Base-by-base conservation (phyloP, 2,797 vertebrate species). In the Fundulus diaphanus region DNA sequence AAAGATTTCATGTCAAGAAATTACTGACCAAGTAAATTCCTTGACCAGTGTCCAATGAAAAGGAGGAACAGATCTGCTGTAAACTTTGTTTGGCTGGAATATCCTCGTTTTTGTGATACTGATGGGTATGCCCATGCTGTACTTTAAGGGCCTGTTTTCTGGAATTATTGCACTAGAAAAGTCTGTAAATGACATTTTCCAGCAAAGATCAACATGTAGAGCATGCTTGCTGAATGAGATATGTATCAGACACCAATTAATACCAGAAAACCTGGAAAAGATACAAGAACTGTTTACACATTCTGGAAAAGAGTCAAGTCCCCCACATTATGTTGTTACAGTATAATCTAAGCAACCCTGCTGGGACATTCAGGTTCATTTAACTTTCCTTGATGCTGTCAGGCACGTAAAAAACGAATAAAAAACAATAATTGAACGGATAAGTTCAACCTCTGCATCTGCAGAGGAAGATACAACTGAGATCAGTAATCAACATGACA, bases 401-500 rank as follows among this genome's bases (percentile, higher is more conserved):
- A 42, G 67, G 63, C 1, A 59, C 35, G 57, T 8, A 13, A 11
- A 72, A 35, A 37, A 42, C 0, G n/a, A n/a, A n/a, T n/a, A n/a
- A n/a, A n/a, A n/a, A n/a, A n/a, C n/a, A n/a, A n/a, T n/a, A n/a
- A 22, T 24, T 78, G 79, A 84, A 54, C 20, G 63, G 79, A 82
- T 71, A 78, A 84, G 76, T 82, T 68, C 68, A 51, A 33, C 76
- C 61, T 76, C 52, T 31, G 75, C 67, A 78, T 77, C 66, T 29
- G 69, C 69, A 84, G 72, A 76, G 48, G 74, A 51, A 81, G 78
- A 67, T 52, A 70, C 80, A 78, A 83, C 76, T 88, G 80, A 84
- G 71, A 68, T 71, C 82, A 48, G 75, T 77, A 77, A 87, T 88
- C 79, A 87, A 59, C 76, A 37, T 5, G 33, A 75, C 72, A 65